Evolutionary conservation across 2,888 invertebrate species (phyloP), one percentile per base, ranked within the genome.

Genomic region (Xylota segnis): DNA sequence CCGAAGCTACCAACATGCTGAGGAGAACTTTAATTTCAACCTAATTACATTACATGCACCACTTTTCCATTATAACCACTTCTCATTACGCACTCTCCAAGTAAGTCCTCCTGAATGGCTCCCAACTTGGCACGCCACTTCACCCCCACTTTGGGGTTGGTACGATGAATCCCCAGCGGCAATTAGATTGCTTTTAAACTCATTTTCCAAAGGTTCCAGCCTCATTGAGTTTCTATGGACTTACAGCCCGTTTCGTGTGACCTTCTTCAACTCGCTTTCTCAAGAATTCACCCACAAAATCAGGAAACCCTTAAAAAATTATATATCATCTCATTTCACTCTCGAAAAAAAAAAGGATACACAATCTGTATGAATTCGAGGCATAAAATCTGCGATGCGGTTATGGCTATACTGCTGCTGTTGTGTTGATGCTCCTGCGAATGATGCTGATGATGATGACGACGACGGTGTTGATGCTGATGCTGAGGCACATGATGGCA

Each of bases 381-480:
- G 50, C 50, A 27, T 32, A 59, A 12, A 32, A 37, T 61, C 61
- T 61, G 16, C 5, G 58, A 14, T 70, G 70, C 34, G 16, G 43
- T 63, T 59, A 37, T 50, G 29, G 50, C 34, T 40, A 29, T 29
- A 12, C 40, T 14, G 14, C 27, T 52, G 18, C 10, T 61, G 34
- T 72, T 72, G 50, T n/a, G 40, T 32, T 61, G 29, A 14, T 63
- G 58, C 34, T 10, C 29, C 37, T 65, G n/a, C 54, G 56, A 45
- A 54, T 59, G 34, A 50, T 50, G 50, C 27, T 59, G 23, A 45
- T 32, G 12, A 14, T 45, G 7, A 16, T 70, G 68, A 54, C 47
- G 37, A 0, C 18, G 16, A 14, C 23, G 68, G 59, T 47, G 54
- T 50, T 37, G 34, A 27, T 37, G 12, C 18, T n/a, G 40, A 61